Percentiles rank a stretch among this genome's conserved stretches.
These are phyloP conservation scores for chimpanzee (Pan troglodytes) DNA, from an alignment of 2,113 vertebrate species.

Conservation along the genomic window NHGRI_mPanTro3-v2.1_pri NC_072420.2:37112501-37113000, in stretches of 20 bases:
- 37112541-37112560: too few species aligned
- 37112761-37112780: accelerated
- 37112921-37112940: background rate
- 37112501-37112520: too few species aligned
- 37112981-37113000: too few species aligned
- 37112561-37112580: too few species aligned
- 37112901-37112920: background rate
- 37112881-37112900: background rate
- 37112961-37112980: background rate
- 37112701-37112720: accelerated
- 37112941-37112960: background rate
- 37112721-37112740: background rate
- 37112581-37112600: too few species aligned
- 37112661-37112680: background rate
- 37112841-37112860: background rate
- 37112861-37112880: background rate
- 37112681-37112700: background rate
- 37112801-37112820: background rate
- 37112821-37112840: background rate
- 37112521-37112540: too few species aligned
- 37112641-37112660: background rate
- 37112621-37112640: background rate
- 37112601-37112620: too few species aligned
- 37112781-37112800: accelerated
- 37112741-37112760: too few species aligned